These are phyloP conservation scores for Eurytemora carolleeae DNA, from an alignment of 1,140 invertebrate species.

Conservation along the genomic window DNA sequence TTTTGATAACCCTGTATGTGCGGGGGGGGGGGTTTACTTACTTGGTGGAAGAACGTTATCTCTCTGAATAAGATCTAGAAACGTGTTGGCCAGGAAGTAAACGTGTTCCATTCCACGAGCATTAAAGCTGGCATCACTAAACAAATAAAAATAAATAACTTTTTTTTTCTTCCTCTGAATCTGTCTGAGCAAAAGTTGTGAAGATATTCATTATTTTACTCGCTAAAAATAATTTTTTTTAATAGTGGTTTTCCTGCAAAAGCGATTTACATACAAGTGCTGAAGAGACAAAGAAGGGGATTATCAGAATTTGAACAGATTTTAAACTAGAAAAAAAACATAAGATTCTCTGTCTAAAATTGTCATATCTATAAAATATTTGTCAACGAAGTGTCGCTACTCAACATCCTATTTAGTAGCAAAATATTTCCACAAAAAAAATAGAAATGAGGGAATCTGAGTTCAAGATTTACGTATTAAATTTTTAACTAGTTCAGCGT, in stretches of 20 bases:
- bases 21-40: not conserved
- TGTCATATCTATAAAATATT: too few species aligned
- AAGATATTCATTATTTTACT: not conserved
- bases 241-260: not conserved
- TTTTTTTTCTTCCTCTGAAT: not conserved
- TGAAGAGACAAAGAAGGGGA: not conserved
- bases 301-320: not conserved
- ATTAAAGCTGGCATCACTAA: not conserved
- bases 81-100: slow-evolving; percentile 5
- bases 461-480: not conserved
- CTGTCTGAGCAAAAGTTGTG: too few species aligned
- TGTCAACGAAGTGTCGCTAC: too few species aligned
- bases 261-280: not conserved
- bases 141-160: not conserved
- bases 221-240: not conserved
- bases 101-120: slow-evolving; percentile 10
- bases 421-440: too few species aligned
- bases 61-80: slow-evolving; percentile 13
- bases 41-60: slow-evolving; percentile 5
- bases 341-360: not conserved
- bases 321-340: not conserved
- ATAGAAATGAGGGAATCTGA: not conserved
- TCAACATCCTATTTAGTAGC: too few species aligned
- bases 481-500: not conserved
- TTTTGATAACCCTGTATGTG: too few species aligned